phyloP scores from a whole-genome alignment of 2,888 invertebrate genomes.

The Piscicola geometra region DNA sequence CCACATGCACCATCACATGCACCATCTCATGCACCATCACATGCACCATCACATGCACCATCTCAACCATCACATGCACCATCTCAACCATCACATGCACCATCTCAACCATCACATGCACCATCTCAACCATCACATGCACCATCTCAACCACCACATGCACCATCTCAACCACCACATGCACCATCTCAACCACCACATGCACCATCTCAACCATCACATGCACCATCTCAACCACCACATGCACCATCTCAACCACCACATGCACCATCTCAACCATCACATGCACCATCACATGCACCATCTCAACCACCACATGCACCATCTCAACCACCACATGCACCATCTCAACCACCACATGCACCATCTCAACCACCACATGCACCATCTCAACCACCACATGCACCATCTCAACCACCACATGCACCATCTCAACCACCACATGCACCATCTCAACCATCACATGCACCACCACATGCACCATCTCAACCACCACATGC shows the following conservation, averaged over 20 bases:
- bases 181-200: not conserved
- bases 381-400: conserved; percentile 5
- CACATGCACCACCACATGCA: not conserved
- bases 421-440: not conserved
- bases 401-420: not conserved
- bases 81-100: not conserved
- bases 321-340: not conserved
- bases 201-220: not conserved
- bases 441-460: not conserved
- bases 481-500: not conserved
- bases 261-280: not conserved
- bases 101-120: not conserved
- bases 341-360: conserved; percentile 4
- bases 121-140: not conserved
- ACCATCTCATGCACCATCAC: not conserved
- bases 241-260: not conserved
- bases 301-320: not conserved
- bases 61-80: not conserved
- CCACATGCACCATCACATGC: not conserved
- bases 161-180: conserved; percentile 5
- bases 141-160: not conserved
- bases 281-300: not conserved
- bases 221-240: not conserved
- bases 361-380: not conserved
- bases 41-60: not conserved